These are phyloP conservation scores for Drosophila prolongata DNA, from an alignment of 2,888 invertebrate genomes.

Conservation along the genomic window DNA sequence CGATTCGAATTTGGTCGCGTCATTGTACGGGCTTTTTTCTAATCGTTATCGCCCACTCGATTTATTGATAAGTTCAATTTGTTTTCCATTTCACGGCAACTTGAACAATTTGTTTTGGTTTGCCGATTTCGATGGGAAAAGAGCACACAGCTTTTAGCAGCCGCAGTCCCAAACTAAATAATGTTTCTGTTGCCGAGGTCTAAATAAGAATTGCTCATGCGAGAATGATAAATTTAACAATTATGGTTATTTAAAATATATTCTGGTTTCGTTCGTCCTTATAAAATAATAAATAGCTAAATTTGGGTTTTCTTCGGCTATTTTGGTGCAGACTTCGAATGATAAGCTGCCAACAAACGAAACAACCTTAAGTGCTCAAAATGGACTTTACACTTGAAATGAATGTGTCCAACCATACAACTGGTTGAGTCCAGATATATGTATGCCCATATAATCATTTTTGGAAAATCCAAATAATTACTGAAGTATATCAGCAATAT, in stretches of 20 bases:
- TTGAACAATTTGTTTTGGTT: conserved; percentile 57
- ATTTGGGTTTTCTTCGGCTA: not conserved
- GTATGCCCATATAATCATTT: not conserved
- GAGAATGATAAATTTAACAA: conserved; percentile 9
- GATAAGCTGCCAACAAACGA: conserved; percentile 25
- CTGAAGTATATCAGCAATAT: conserved; percentile 13
- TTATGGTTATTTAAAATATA: not conserved
- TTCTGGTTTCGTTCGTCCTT: not conserved
- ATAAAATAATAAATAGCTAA: not conserved
- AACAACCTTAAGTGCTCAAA: conserved; percentile 10
- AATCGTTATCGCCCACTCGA: conserved; percentile 71
- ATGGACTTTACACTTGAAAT: conserved; percentile 34
- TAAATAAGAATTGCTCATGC: not conserved
- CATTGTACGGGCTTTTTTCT: conserved; percentile 42
- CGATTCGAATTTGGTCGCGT: conserved; percentile 27
- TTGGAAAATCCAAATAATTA: conserved; percentile 17
- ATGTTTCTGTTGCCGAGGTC: conserved; percentile 12
- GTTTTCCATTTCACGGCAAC: conserved; percentile 72
- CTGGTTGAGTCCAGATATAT: conserved; percentile 2
- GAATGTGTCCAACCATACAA: conserved; percentile 7
- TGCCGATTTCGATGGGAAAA: conserved; percentile 42
- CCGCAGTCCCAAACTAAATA: conserved; percentile 1
- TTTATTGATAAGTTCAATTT: conserved; percentile 75
- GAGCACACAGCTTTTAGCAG: conserved; percentile 19
- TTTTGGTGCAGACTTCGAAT: not conserved